Evolutionary conservation across 2,888 invertebrate species (phyloP).

Genomic region (Electrophaes corylata): DNA sequence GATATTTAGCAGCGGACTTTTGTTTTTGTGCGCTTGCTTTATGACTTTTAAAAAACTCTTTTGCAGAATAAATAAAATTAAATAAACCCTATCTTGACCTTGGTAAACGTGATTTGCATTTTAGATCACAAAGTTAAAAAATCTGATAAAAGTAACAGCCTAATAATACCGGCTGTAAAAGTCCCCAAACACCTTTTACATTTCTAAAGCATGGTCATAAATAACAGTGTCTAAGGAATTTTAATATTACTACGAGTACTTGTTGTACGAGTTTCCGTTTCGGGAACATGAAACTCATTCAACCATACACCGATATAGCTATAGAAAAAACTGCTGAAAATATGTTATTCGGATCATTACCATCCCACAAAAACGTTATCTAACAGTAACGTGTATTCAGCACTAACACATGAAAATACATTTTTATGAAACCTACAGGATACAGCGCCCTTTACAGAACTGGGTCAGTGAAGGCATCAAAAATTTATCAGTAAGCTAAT

Average conservation of each 20-base stretch:
- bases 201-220: constrained; percentile 24
- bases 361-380: constrained; percentile 43
- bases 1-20: too few species aligned
- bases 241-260: not conserved
- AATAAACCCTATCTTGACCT: constrained; percentile 47
- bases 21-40: too few species aligned
- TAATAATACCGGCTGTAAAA: constrained; percentile 29
- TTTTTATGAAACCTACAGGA: constrained; percentile 19
- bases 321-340: constrained; percentile 25
- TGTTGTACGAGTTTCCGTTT: not conserved
- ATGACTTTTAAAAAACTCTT: constrained; percentile 42
- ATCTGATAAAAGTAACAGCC: constrained; percentile 30
- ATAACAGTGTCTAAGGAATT: constrained; percentile 9
- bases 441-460: constrained; percentile 11
- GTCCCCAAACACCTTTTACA: constrained; percentile 29
- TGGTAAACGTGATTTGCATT: constrained; percentile 57
- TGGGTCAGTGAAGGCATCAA: constrained; percentile 46
- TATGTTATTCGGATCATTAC: constrained; percentile 48
- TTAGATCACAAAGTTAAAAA: constrained; percentile 47
- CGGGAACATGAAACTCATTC: constrained; percentile 1
- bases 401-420: constrained; percentile 25
- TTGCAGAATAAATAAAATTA: constrained; percentile 49
- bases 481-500: constrained; percentile 61
- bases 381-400: constrained; percentile 42
- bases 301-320: constrained; percentile 7